Evolutionary conservation across 1,140 invertebrate genomes (phyloP).

Genomic region (Leptonema lineaticorne): DNA sequence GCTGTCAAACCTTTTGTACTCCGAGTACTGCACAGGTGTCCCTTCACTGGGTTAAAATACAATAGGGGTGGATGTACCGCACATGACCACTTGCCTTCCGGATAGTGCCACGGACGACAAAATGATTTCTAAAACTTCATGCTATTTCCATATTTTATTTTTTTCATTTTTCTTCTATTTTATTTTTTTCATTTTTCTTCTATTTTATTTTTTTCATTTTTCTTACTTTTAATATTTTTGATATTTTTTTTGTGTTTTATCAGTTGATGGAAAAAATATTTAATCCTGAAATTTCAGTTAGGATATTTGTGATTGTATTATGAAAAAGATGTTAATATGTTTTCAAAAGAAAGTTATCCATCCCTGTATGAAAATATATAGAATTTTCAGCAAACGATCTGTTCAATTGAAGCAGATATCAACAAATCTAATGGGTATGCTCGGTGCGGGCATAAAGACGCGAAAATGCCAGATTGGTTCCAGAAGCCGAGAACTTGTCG

Average conservation of each 20-base stretch:
- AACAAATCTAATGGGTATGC: background rate
- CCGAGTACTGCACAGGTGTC: background rate
- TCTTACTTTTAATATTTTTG: background rate
- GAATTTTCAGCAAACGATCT: too few species aligned
- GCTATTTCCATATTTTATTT: background rate
- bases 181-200: background rate
- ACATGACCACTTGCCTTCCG: slow-evolving; percentile 24
- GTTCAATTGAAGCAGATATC: background rate
- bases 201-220: background rate
- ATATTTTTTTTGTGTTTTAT: too few species aligned
- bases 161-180: background rate
- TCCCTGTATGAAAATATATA: too few species aligned
- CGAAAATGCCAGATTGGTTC: slow-evolving; percentile 37
- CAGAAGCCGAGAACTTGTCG: background rate
- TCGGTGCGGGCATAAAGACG: slow-evolving; percentile 5
- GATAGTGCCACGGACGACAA: too few species aligned
- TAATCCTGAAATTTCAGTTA: too few species aligned
- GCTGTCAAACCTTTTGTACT: slow-evolving; percentile 15
- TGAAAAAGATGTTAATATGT: too few species aligned
- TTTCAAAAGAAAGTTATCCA: too few species aligned
- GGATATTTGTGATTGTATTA: too few species aligned
- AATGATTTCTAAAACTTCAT: too few species aligned
- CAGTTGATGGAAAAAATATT: too few species aligned
- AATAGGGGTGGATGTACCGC: slow-evolving; percentile 13
- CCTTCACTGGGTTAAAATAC: slow-evolving; percentile 5